Conservation (phyloP, 2,888 invertebrate genomes). For the Drosophila nr. perissopoda region DNA sequence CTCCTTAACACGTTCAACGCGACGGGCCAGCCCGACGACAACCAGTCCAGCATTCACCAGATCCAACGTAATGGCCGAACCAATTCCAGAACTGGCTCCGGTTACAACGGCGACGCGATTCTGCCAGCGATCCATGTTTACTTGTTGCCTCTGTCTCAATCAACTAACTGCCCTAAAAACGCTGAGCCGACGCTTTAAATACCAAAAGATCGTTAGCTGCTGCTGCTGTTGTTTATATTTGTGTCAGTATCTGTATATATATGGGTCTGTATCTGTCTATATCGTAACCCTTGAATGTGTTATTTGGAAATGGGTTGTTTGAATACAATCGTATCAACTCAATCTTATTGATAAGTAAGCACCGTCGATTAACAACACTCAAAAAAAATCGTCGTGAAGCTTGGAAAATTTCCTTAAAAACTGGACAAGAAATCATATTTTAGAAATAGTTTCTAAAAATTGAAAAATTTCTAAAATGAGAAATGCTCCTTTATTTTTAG, state of each 20-base stretch:
- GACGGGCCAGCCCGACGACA: constrained; percentile 87
- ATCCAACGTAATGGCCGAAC: constrained; percentile 85
- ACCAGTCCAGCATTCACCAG: constrained; percentile 86
- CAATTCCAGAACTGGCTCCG: constrained; percentile 88
- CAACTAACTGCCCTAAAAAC: background rate
- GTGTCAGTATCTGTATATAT: background rate
- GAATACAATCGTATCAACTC: no score
- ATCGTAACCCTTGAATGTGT: constrained; percentile 9
- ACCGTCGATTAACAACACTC: background rate
- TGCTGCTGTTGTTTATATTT: background rate
- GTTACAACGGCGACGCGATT: constrained; percentile 88
- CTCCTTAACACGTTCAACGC: constrained; percentile 85
- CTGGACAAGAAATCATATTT: background rate
- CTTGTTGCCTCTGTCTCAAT: background rate
- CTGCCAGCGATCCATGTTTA: constrained; percentile 87
- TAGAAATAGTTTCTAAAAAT: background rate
- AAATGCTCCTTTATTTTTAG: background rate
- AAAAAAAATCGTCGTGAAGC: background rate
- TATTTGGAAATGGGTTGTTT: background rate
- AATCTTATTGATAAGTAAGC: background rate
- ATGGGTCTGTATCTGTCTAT: background rate
- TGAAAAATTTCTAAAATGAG: background rate
- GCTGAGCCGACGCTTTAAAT: constrained; percentile 14
- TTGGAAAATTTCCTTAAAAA: background rate
- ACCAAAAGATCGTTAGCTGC: background rate